These are phyloP conservation scores for Papilio helenus DNA, from an alignment of 1,140 invertebrate species.

Conservation along the genomic window DNA sequence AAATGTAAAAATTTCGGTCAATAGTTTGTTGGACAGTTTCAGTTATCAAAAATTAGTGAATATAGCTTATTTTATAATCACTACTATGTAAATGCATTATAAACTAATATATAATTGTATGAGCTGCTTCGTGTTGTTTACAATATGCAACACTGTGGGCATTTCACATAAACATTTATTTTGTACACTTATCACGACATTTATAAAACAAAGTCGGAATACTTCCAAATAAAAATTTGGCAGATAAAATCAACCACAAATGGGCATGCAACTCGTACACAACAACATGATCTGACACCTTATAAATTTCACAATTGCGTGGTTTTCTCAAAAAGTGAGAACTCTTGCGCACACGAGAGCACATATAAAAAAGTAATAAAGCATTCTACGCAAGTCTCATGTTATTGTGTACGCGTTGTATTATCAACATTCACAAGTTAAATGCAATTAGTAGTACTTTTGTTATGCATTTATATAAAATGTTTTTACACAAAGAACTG, in stretches of 20 bases:
- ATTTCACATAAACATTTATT: conserved; percentile 10
- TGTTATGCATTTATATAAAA: background rate
- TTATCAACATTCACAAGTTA: background rate
- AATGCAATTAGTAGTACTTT: background rate
- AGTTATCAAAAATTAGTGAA: no score
- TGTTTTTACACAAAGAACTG: no score
- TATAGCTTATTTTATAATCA: background rate
- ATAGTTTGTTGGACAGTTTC: background rate
- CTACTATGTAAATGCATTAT: conserved; percentile 24
- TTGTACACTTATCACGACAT: conserved; percentile 37
- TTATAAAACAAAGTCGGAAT: background rate
- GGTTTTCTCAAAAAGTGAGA: no score
- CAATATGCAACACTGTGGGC: background rate
- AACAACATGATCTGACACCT: no score
- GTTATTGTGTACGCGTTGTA: background rate
- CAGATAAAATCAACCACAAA: background rate
- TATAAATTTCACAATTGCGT: no score
- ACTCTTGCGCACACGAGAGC: no score
- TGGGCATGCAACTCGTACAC: background rate
- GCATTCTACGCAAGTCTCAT: background rate
- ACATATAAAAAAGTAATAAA: no score
- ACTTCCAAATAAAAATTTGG: background rate
- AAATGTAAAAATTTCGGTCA: background rate
- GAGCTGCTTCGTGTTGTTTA: background rate
- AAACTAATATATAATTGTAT: background rate